Percentiles rank a stretch among this genome's conserved stretches.
phyloP scores from a whole-genome alignment of 2,113 vertebrate genomes.

The Rhagologus leucostigma region DNA sequence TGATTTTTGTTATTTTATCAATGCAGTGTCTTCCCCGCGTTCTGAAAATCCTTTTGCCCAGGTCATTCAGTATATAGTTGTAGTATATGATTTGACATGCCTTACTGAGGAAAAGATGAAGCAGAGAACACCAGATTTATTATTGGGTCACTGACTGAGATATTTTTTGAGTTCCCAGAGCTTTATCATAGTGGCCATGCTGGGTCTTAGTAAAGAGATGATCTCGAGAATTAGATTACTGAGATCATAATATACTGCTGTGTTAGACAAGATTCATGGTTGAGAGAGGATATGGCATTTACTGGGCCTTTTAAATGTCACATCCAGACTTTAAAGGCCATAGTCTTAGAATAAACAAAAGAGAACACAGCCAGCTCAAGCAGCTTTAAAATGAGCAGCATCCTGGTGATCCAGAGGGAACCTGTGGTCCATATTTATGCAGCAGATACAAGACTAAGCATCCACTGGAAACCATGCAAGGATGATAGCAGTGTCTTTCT shows the following conservation, averaged over 20 bases:
- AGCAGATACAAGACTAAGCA: neutral
- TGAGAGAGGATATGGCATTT: neutral
- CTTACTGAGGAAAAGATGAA: neutral
- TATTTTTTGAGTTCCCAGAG: neutral
- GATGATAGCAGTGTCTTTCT: neutral
- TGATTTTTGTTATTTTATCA: neutral
- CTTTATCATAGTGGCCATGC: neutral
- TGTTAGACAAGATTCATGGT: neutral
- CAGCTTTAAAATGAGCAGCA: neutral
- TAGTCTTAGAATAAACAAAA: neutral
- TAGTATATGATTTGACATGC: neutral
- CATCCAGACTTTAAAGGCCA: neutral
- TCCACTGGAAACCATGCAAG: neutral
- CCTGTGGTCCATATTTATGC: neutral
- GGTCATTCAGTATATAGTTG: neutral
- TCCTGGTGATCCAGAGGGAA: neutral
- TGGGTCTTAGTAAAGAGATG: constrained; percentile 7
- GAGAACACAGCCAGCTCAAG: neutral
- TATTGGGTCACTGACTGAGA: neutral
- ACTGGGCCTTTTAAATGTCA: constrained; percentile 24
- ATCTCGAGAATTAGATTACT: constrained; percentile 14
- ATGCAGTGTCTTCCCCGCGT: neutral
- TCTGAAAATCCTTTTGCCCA: neutral
- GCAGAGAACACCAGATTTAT: neutral
- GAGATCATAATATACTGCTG: constrained; percentile 19